Evolutionary conservation across 2,113 vertebrate genomes (phyloP).

Genomic region (Octodon degus): DNA sequence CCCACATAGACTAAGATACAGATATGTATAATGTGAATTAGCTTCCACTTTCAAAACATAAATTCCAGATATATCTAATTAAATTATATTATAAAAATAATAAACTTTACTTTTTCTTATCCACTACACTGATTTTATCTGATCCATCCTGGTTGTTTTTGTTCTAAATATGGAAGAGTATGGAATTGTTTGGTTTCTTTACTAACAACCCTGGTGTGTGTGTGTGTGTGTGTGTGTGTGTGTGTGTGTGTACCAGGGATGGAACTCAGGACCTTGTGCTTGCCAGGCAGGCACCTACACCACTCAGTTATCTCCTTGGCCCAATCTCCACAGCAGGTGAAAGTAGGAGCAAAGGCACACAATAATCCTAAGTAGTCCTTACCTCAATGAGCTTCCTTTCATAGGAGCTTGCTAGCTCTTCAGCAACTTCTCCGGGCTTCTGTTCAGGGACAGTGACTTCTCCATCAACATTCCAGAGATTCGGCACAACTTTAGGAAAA

Average conservation of each 20-base stretch:
- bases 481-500: slow-evolving; percentile 84
- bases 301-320: too few species aligned
- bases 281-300: too few species aligned
- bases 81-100: neutral
- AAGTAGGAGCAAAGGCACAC: rapidly evolving
- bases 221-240: too few species aligned
- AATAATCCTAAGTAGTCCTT: slow-evolving; percentile 61
- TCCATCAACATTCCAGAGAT: slow-evolving; percentile 88
- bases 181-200: too few species aligned
- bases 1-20: neutral
- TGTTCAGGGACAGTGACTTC: slow-evolving; percentile 89
- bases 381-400: slow-evolving; percentile 99
- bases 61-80: neutral
- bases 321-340: neutral
- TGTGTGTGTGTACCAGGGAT: too few species aligned
- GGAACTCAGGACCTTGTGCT: too few species aligned
- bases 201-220: too few species aligned
- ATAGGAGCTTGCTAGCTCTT: slow-evolving; percentile 94
- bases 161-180: neutral
- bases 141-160: neutral
- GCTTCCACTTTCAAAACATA: neutral
- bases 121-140: neutral
- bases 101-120: neutral
- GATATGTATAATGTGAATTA: neutral
- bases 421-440: slow-evolving; percentile 92